Evolutionary conservation across 1,140 invertebrate genomes (phyloP).

Genomic region (Periplaneta americana): DNA sequence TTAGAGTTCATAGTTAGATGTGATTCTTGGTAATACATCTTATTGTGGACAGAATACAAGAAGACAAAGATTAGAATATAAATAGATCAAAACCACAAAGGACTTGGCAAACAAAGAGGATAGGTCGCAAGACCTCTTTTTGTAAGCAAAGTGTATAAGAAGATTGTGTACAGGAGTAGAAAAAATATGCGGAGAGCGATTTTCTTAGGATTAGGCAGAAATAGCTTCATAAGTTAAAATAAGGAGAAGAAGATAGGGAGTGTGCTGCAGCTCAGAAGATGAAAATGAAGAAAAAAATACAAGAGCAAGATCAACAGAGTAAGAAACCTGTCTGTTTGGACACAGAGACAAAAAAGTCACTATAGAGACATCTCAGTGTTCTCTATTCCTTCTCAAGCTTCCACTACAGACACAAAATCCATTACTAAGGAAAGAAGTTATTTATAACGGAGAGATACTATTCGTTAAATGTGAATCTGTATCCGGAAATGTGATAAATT

Average conservation of each 20-base stretch:
- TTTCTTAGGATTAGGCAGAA: background rate
- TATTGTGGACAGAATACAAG: background rate
- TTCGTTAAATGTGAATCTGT: too few relatives aligned
- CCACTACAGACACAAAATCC: too few relatives aligned
- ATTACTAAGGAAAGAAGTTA: too few relatives aligned
- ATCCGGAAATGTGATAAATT: too few relatives aligned
- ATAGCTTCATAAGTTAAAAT: background rate
- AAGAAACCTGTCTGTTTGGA: background rate
- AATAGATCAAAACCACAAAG: background rate
- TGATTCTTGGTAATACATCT: background rate
- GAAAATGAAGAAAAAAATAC: background rate
- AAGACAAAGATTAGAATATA: background rate
- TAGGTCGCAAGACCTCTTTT: background rate
- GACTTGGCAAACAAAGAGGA: background rate
- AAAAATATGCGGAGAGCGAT: background rate
- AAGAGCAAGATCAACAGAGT: background rate
- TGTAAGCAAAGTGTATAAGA: background rate
- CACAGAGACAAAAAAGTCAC: background rate
- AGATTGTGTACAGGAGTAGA: background rate
- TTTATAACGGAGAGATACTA: too few relatives aligned
- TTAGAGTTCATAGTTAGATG: background rate
- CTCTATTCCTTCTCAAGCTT: too few relatives aligned
- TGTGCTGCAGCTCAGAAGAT: background rate
- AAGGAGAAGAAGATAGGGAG: background rate
- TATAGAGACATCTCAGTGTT: too few relatives aligned